These are phyloP conservation scores for Chlorodrepanis virens DNA, from an alignment of 2,113 vertebrate species.

Conservation along the genomic window DNA sequence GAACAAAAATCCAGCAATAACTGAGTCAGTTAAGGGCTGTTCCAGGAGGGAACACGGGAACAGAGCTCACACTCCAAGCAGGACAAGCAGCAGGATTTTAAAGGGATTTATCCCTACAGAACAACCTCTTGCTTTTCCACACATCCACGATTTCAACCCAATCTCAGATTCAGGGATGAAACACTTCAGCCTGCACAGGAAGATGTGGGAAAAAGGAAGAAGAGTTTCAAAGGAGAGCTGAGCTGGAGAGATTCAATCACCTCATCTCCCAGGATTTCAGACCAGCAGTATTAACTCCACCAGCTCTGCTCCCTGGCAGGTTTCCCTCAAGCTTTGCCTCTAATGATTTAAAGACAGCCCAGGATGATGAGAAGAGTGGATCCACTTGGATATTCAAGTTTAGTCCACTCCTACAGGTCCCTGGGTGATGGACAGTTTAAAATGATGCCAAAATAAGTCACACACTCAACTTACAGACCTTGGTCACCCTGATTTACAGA, in stretches of 20 bases:
- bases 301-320: neutral
- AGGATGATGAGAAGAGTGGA: neutral
- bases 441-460: neutral
- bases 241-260: neutral
- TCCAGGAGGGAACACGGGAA: neutral
- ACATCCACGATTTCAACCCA: accelerated
- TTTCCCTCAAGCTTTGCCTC: neutral
- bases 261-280: neutral
- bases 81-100: accelerated
- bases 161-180: neutral
- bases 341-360: neutral
- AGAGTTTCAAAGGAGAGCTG: neutral
- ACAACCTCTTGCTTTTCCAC: neutral
- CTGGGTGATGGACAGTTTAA: neutral
- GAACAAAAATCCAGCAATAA: neutral
- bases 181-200: neutral
- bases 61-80: neutral
- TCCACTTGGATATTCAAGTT: neutral
- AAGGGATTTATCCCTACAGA: neutral
- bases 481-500: neutral
- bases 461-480: neutral
- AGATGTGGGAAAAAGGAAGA: neutral
- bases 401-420: neutral
- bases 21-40: neutral
- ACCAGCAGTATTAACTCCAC: neutral